Evolutionary conservation across 1,140 invertebrate genomes (phyloP).

Genomic region (Asobara japonica): DNA sequence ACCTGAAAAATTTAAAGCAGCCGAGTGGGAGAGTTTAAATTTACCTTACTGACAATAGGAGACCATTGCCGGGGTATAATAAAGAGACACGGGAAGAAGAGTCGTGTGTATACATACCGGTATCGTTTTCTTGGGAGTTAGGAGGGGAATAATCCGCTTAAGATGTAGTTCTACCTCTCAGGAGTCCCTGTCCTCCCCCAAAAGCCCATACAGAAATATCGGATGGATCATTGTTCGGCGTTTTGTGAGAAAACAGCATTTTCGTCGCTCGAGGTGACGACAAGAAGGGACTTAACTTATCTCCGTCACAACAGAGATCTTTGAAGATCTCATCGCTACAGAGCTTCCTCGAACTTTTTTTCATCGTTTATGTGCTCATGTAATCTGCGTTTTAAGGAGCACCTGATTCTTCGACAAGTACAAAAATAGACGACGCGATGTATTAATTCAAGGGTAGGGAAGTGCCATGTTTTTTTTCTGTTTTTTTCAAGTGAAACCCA

Average conservation of each 20-base stretch:
- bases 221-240: slow-evolving; percentile 52
- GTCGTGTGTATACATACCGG: slow-evolving; percentile 29
- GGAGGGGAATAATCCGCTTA: slow-evolving; percentile 32
- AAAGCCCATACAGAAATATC: slow-evolving; percentile 14
- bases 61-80: slow-evolving; percentile 31
- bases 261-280: slow-evolving; percentile 66
- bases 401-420: slow-evolving; percentile 41
- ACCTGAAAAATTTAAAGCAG: slow-evolving; percentile 4
- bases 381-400: slow-evolving; percentile 33
- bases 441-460: too few species aligned
- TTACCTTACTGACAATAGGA: slow-evolving; percentile 15
- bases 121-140: slow-evolving; percentile 26
- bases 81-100: slow-evolving; percentile 24
- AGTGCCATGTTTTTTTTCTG: too few species aligned
- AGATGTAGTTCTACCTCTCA: slow-evolving; percentile 10
- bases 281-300: slow-evolving; percentile 64
- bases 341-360: background rate
- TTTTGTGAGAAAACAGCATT: slow-evolving; percentile 67
- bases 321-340: slow-evolving; percentile 25
- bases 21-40: slow-evolving; percentile 20
- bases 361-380: background rate
- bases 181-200: slow-evolving; percentile 22
- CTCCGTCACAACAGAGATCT: slow-evolving; percentile 57
- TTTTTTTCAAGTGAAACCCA: too few species aligned
- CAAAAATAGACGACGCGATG: too few species aligned